Conservation (phyloP, 2,113 vertebrate genomes). For the Mustela nigripes region DNA sequence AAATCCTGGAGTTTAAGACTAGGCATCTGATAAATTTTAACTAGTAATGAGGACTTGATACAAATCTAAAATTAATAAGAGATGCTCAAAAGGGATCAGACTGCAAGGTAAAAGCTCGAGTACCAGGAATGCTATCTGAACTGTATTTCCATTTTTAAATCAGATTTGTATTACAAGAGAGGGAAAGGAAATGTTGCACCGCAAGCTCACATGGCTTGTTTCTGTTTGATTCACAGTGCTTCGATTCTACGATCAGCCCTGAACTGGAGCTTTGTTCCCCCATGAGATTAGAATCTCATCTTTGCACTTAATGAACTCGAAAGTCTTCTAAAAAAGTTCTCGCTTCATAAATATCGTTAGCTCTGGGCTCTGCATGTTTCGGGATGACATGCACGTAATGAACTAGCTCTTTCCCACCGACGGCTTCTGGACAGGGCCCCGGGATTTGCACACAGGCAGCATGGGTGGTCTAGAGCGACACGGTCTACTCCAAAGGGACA, state of each 20-base stretch:
- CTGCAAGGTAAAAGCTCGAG: neutral
- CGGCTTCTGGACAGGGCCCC: neutral
- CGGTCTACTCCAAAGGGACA: neutral
- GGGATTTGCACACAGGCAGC: neutral
- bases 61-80: constrained; percentile 39
- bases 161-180: constrained; percentile 48
- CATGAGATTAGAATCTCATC: constrained; percentile 33
- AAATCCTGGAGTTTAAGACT: neutral
- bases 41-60: neutral
- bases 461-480: neutral
- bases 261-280: neutral
- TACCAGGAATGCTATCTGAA: neutral
- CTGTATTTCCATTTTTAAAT: neutral
- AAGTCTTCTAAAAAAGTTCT: constrained; percentile 12
- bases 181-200: neutral
- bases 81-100: neutral
- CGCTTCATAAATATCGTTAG: constrained; percentile 29
- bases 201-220: neutral
- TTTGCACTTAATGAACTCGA: constrained; percentile 1
- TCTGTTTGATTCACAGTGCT: neutral
- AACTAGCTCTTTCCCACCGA: neutral
- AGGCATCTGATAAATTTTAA: neutral
- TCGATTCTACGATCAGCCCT: neutral
- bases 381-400: neutral
- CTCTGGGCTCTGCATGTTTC: neutral